Base-by-base conservation (phyloP, 1,140 invertebrate genomes). In the Rhagoletis zephyria region DNA sequence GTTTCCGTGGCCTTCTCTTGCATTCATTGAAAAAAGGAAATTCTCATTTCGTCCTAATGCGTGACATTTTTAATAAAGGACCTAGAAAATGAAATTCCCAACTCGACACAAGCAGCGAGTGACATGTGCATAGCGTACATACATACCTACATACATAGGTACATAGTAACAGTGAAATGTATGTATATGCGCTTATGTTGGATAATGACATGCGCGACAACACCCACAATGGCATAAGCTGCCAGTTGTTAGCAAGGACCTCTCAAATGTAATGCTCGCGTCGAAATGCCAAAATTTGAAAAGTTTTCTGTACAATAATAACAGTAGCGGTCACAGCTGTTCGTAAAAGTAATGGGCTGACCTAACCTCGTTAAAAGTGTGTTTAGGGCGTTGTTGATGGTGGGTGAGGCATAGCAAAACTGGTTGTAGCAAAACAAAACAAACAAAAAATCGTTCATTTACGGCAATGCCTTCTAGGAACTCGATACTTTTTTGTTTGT, bases 51-150 rank as follows among this genome's bases (percentile, higher is more conserved):
- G 16, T 81, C 7, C 74, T 81, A 81, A 81, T 56, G 45, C n/a
- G n/a, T 81, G 74, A 56, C 74, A 81, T 16, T 81, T 81, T 81
- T 56, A 56, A 81, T 48, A 81, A 81, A 81, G n/a, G 74, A 81
- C 45, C 45, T 19, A 81, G 48, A 81, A 81, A 81, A n/a, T 81
- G 74, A 59, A 42, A 45, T 7, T 9, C 74, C 19, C 19, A 30
- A 51, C 16, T 5, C 48, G 9, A 59, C 51, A 56, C 61, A 14
- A 1, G n/a, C 61, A 63, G 16, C 61, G 61, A 16, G n/a, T 63
- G 61, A 63, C 61, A n/a, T 63, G n/a, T 63, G 61, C 12, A 63
- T 4, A 63, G 12, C 12, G 12, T 63, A 63, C 16, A 14, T 56
- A 63, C 12, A 14, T n/a, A 63, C 12, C 1, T 63, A 63, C 16